Evolutionary conservation across 2,888 invertebrate species (phyloP).

Genomic region (Sisyra terminalis): DNA sequence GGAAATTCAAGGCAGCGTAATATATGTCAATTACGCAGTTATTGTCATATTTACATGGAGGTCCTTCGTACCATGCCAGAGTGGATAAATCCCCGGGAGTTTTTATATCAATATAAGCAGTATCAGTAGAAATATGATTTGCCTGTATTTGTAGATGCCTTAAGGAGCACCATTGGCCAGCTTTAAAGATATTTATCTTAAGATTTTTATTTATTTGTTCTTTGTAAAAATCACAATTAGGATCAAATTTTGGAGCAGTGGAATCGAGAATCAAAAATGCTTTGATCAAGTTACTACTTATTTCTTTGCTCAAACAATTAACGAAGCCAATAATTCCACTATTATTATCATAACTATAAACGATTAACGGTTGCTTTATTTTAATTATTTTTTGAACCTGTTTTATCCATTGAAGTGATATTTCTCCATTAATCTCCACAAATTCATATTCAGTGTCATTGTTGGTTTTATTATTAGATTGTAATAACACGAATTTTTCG

Average conservation of each 20-base stretch:
- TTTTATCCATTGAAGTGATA: constrained; percentile 20
- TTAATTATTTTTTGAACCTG: constrained; percentile 18
- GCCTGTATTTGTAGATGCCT: constrained; percentile 54
- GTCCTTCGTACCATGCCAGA: constrained; percentile 67
- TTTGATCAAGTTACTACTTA: constrained; percentile 33
- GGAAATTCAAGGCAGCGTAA: constrained; percentile 37
- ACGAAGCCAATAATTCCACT: constrained; percentile 70
- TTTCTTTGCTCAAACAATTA: constrained; percentile 70
- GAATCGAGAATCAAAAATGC: constrained; percentile 46
- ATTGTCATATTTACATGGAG: constrained; percentile 6
- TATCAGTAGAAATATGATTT: constrained; percentile 62
- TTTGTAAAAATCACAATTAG: constrained; percentile 43
- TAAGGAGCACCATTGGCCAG: constrained; percentile 33
- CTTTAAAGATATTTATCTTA: constrained; percentile 57
- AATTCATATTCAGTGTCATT: constrained; percentile 13
- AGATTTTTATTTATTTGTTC: constrained; percentile 54
- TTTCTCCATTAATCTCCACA: constrained; percentile 17
- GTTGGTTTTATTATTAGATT: constrained; percentile 10
- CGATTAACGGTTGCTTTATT: constrained; percentile 29
- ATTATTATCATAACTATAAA: constrained; percentile 45
- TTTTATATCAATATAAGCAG: constrained; percentile 50
- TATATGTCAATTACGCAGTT: constrained; percentile 13
- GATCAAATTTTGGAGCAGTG: constrained; percentile 46
- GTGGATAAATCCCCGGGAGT: constrained; percentile 76
- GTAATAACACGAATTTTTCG: constrained; percentile 21